Evolutionary conservation across 2,113 vertebrate species (phyloP), one percentile per base, ranked within the genome.

Genomic region (Triplophysa tibetana): DNA sequence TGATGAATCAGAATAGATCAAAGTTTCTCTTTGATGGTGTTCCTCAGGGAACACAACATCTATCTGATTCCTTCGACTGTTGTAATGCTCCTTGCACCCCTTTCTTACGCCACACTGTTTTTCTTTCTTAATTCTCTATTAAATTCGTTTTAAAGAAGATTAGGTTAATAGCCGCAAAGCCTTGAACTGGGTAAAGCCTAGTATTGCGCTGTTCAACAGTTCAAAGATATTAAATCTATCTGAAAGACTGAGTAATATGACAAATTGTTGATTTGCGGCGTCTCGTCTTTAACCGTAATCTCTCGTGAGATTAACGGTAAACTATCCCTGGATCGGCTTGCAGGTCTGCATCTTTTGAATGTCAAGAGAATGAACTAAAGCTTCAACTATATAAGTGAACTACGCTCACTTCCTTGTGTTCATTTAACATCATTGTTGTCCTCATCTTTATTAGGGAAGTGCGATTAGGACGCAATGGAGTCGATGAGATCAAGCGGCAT

Each of bases 401-500:
- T 23, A 29, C 70, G 69, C 8, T 56, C 5, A 58, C 19, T 10
- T n/a, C n/a, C 19, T 58, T 21, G 16, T 61, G 11, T 23, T 72
- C 4, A 80, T 23, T 66, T 23, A 43, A 54, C 54, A 23, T 43
- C 10, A 9, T 70, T 16, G 5, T 81, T 0, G 82, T 33, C 24
- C 65, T 21, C 29, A 24, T 43, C 13, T 33, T 61, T 11, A 75
- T 80, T 85, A 99, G 97, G 92, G 97, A 99, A 78, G 94, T 98
- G 79, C 94, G 98, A 78, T 91, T 99, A 43, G 98, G 98, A 4
- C 92, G 96, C 81, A 97, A 98, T 63, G 98, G 98, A 0, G 95
- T 99, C 48, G 96, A 97, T 82, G 98, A 99, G 89, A 99, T 99
- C 86, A 99, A 98, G 89, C 91, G 96, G 3, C 98, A 99, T 83